Evolutionary conservation across 2,113 vertebrate genomes (phyloP), one percentile per base, ranked within the genome.

Genomic region (Eclectus roratus): DNA sequence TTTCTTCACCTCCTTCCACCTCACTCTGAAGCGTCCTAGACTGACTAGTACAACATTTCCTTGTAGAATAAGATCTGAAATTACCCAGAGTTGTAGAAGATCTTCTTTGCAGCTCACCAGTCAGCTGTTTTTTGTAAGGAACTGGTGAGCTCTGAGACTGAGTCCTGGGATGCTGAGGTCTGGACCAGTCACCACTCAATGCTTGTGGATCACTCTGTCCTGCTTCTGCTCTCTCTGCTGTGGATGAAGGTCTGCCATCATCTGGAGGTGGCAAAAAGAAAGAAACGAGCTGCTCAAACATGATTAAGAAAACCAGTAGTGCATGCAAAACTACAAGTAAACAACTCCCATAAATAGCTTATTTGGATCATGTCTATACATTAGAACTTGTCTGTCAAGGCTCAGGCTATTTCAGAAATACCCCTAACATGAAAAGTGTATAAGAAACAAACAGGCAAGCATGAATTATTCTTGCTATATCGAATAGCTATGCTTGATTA

Each of bases 51-150:
- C 15, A 64, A 71, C 58, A 87, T 2, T 60, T 52, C 19, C 58
- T 39, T 46, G 74, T 4, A 94, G 53, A 76, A 81, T 9, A 87
- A 84, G 19, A 81, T 56, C 18, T 49, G 63, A 89, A 96, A 78
- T 97, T 98, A 99, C 99, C 99, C 25, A 99, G 98, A 7, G 97
- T 94, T 4, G 98, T 79, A 56, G 99, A 99, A 28, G 99, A 98
- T n/a, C 99, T 98, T 91, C 98, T 98, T 81, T 98, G 98, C 35
- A 98, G 97, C 18, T 99, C 99, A 17, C 98, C 95, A 92, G 98
- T 95, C 35, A 97, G 97, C 56, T 98, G 97, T 68, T 99, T 99
- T 91, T 98, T 98, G 88, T 98, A 98, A 9, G 98, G 73, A 61
- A 97, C 88, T 0, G 98, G 98, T 14, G 98, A 98, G 55, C 97